Conservation (phyloP, 2,888 invertebrate species). For the Phania funesta region DNA sequence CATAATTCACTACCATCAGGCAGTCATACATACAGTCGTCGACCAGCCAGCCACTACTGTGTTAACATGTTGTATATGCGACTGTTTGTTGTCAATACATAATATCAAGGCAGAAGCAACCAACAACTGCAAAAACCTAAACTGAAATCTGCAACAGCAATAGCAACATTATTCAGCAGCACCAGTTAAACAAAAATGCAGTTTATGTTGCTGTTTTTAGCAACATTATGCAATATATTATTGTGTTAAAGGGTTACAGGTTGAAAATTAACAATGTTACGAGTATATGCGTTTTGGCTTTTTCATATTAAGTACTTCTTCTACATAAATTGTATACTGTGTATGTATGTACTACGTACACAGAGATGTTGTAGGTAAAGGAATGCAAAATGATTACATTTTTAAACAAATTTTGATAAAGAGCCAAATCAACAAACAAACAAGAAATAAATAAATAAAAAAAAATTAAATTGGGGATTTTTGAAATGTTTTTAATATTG, state of each 20-base stretch:
- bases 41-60: constrained; percentile 31
- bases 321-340: neutral
- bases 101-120: constrained; percentile 38
- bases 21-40: constrained; percentile 36
- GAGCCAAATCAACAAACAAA: neutral
- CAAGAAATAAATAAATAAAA: neutral
- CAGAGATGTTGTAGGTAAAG: constrained; percentile 32
- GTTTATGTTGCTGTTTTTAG: constrained; percentile 57
- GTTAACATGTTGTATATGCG: constrained; percentile 46
- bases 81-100: constrained; percentile 51
- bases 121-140: constrained; percentile 2
- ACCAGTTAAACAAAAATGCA: constrained; percentile 54
- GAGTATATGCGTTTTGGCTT: constrained; percentile 45
- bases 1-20: constrained; percentile 52
- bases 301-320: constrained; percentile 29
- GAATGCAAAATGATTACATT: constrained; percentile 54
- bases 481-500: constrained; percentile 15
- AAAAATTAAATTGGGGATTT: constrained; percentile 13
- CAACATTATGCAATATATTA: constrained; percentile 60
- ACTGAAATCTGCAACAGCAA: neutral
- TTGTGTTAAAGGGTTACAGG: constrained; percentile 64
- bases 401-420: constrained; percentile 51
- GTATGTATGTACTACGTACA: neutral
- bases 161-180: constrained; percentile 41
- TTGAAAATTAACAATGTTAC: constrained; percentile 61